These are phyloP conservation scores for Anguilla megastoma DNA, from an alignment of 2,797 vertebrate species.

Conservation along the genomic window DNA sequence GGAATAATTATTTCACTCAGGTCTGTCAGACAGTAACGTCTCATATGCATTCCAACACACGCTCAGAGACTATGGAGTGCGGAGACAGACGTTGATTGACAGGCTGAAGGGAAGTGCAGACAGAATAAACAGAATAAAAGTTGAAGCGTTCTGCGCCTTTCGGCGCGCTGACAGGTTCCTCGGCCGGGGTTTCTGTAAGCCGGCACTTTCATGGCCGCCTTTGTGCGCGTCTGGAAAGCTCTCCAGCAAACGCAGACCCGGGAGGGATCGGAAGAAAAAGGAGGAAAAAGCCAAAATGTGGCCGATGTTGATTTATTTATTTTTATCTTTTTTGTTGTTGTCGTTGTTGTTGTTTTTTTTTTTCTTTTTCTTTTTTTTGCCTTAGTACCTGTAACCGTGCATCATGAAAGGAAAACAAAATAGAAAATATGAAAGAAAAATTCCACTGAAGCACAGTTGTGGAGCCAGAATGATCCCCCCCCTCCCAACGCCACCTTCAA, in stretches of 20 bases:
- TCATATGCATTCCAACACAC: conserved; percentile 67
- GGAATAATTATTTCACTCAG: not conserved
- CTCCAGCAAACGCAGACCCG: not conserved
- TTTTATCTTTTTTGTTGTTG: too few relatives aligned
- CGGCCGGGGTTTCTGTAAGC: conserved; percentile 45
- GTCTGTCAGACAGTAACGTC: not conserved
- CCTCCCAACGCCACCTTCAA: not conserved
- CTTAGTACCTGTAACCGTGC: not conserved
- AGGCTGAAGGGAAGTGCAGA: conserved; percentile 51
- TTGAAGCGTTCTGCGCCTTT: conserved; percentile 37
- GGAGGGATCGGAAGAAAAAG: not conserved
- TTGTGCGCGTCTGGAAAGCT: conserved; percentile 49
- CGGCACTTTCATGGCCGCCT: not conserved
- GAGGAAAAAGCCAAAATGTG: too few relatives aligned
- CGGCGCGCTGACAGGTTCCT: conserved; percentile 30
- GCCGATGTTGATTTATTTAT: too few relatives aligned
- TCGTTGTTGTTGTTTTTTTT: too few relatives aligned
- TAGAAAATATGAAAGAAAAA: not conserved
- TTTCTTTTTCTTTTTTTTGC: not conserved
- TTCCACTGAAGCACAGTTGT: not conserved
- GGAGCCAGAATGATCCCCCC: not conserved
- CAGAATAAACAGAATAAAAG: not conserved
- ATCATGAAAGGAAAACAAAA: not conserved
- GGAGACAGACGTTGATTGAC: conserved; percentile 60
- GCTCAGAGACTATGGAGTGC: conserved; percentile 47